phyloP scores from a whole-genome alignment of 2,797 vertebrate species.

The Paramormyrops hopkinsi region DNA sequence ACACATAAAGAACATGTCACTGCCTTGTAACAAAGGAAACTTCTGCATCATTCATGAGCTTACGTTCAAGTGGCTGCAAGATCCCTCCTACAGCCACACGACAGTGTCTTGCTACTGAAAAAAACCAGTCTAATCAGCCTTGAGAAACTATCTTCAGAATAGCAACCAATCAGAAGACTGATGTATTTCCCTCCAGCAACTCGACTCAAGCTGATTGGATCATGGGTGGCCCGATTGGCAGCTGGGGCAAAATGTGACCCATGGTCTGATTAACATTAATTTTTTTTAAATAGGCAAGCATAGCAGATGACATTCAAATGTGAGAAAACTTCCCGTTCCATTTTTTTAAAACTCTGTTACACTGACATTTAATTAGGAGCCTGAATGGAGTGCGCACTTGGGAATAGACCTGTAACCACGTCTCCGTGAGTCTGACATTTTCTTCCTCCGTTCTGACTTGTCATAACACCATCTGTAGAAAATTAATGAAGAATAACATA shows the following conservation, averaged over 20 bases:
- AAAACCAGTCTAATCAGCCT: background rate
- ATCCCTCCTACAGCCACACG: background rate
- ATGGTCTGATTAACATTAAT: background rate
- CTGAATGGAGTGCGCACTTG: constrained; percentile 55
- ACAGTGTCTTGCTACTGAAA: background rate
- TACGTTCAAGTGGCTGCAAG: background rate
- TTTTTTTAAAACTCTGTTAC: constrained; percentile 18
- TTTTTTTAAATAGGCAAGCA: constrained; percentile 41
- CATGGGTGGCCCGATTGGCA: background rate
- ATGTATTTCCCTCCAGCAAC: background rate
- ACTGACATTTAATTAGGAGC: constrained; percentile 74
- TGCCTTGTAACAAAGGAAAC: background rate
- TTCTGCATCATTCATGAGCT: constrained; percentile 9
- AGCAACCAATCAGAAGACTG: background rate
- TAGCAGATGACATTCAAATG: constrained; percentile 61
- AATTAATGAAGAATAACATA: constrained; percentile 19
- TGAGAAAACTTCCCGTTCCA: constrained; percentile 29
- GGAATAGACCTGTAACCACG: constrained; percentile 58
- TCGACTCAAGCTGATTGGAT: background rate
- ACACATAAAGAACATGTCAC: constrained; percentile 10
- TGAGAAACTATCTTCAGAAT: background rate
- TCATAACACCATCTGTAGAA: constrained; percentile 39
- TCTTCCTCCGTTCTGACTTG: constrained; percentile 58
- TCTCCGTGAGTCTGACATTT: constrained; percentile 57
- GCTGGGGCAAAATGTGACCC: background rate